These are phyloP conservation scores for Amphiprion ocellaris DNA, from an alignment of 2,113 vertebrate genomes.

Conservation along the genomic window DNA sequence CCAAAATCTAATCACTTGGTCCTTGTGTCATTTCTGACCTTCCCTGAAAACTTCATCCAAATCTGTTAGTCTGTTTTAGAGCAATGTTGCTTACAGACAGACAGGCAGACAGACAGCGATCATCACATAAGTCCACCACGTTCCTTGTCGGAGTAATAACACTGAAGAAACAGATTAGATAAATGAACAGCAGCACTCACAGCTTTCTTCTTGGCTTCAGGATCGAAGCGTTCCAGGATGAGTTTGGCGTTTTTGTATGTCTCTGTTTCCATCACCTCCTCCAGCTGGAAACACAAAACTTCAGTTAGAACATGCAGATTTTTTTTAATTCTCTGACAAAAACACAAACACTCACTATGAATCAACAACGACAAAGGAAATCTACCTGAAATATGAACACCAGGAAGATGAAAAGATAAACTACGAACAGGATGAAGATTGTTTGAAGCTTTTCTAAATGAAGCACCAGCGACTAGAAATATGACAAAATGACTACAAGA, in stretches of 20 bases:
- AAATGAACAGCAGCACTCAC: slow-evolving; percentile 87
- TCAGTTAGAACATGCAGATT: neutral
- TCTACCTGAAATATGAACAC: neutral
- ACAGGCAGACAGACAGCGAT: too few relatives aligned
- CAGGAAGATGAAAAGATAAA: neutral
- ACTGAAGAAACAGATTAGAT: neutral
- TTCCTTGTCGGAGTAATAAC: too few relatives aligned
- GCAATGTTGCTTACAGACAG: too few relatives aligned
- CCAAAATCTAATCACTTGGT: too few relatives aligned
- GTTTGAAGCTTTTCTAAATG: too few relatives aligned
- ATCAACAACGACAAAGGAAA: neutral
- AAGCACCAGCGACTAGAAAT: too few relatives aligned
- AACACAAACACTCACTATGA: neutral
- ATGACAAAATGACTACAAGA: too few relatives aligned
- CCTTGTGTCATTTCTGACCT: too few relatives aligned
- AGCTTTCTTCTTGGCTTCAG: slow-evolving; percentile 91
- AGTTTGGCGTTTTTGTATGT: slow-evolving; percentile 98
- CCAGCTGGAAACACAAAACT: slow-evolving; percentile 86
- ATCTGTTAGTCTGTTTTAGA: too few relatives aligned
- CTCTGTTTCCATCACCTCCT: slow-evolving; percentile 99
- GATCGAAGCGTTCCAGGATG: slow-evolving; percentile 98
- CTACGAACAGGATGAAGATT: too few relatives aligned
- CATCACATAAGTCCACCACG: too few relatives aligned
- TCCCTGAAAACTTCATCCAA: too few relatives aligned
- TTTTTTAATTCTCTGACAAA: neutral